These are phyloP conservation scores for Heliconius hermathena DNA, from an alignment of 1,140 invertebrate species.

Conservation along the genomic window DNA sequence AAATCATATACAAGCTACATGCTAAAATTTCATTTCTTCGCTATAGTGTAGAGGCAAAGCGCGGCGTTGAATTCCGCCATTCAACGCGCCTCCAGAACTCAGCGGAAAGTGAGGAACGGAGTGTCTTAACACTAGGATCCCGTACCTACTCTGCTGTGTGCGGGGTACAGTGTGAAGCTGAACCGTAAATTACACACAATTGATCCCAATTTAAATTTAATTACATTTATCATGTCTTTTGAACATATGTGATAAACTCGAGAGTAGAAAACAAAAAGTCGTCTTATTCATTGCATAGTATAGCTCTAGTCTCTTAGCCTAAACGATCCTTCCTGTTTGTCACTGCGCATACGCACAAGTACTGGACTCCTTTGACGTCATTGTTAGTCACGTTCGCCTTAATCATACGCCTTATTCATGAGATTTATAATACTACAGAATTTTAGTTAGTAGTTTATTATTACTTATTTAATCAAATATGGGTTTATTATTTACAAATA, in stretches of 20 bases:
- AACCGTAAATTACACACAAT: neutral
- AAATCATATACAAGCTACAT: neutral
- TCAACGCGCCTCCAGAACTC: too few species aligned
- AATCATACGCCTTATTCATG: neutral
- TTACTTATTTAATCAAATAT: neutral
- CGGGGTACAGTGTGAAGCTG: too few species aligned
- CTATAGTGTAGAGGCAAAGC: too few species aligned
- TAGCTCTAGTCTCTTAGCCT: conserved; percentile 23
- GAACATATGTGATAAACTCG: neutral
- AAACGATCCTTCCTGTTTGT: conserved; percentile 36
- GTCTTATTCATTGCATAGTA: conserved; percentile 24
- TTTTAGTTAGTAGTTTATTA: neutral
- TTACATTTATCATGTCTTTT: neutral
- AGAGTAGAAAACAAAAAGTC: conserved; percentile 8
- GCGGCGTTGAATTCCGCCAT: too few species aligned
- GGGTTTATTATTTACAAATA: neutral
- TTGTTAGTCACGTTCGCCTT: conserved; percentile 18
- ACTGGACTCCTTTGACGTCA: conserved; percentile 30
- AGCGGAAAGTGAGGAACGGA: too few species aligned
- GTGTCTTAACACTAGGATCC: too few species aligned
- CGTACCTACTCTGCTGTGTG: too few species aligned
- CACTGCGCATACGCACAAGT: conserved; percentile 15
- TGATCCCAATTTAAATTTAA: conserved; percentile 7
- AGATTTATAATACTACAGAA: neutral
- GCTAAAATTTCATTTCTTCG: neutral